Base-by-base conservation (phyloP, 2,797 vertebrate species). In the Sciurus carolinensis region DNA sequence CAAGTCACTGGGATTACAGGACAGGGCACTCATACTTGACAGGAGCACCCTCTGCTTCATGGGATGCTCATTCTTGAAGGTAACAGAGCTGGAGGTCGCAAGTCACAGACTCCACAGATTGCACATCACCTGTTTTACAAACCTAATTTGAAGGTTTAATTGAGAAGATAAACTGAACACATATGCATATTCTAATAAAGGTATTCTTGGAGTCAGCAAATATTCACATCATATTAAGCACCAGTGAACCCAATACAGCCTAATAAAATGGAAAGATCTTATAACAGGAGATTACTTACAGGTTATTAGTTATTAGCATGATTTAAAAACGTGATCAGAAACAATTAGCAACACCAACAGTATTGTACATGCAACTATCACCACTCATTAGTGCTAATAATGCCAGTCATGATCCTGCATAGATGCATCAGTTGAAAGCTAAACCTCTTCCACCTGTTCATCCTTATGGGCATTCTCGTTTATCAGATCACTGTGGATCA, bases 281-380 rank as follows among this genome's bases (percentile, higher is more conserved):
- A 94, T 72, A 95, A 96, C 66, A 1, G 76, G 67, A 87, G 85
- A 94, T 97, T 98, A 98, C 98, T 98, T 98, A 97, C 96, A 98
- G 97, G 96, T 67, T 83, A 44, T 87, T 97, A 94, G 89, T 97
- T 97, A 98, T 96, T 91, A 97, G 90, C 95, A 69, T 76, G 91
- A 97, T 98, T 97, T 96, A 36, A 84, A 92, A 90, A 95, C 89
- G 30, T 82, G 92, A 83, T 95, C 93, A 91, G 91, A 75, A 94
- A 67, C 94, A 97, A 97, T 98, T 47, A 96, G 95, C 67, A 95
- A 54, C 95, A 96, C 3, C 5, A 85, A 30, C 64, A 42, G 62
- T 84, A 94, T 73, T 87, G 66, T 64, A 0, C 3, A 79, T 17
- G 52, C 17, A 94, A 66, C 80, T 39, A 72, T 33, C 95, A 10